A percentile compares a stretch with the other conserved stretches of the same genome.
phyloP scores from a whole-genome alignment of 1,140 invertebrate species.

The Eubasilissa regina region DNA sequence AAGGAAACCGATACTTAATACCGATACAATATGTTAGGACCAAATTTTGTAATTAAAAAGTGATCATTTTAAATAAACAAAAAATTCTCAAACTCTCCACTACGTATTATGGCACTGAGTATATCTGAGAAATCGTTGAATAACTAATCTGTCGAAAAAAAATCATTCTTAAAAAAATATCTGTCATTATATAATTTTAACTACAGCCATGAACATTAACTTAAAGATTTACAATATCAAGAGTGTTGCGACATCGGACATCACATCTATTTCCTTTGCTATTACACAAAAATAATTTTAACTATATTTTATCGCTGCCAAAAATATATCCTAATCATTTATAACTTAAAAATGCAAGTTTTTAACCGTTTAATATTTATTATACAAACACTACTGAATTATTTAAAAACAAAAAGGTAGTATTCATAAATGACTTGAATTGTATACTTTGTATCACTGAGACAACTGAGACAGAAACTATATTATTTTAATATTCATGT shows the following conservation, averaged over 20 bases:
- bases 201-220: too few relatives aligned
- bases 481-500: background rate
- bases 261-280: slow-evolving; percentile 11
- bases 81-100: too few relatives aligned
- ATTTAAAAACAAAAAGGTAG: background rate
- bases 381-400: background rate
- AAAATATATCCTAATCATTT: background rate
- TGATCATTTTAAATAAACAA: too few relatives aligned
- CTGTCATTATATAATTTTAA: too few relatives aligned
- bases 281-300: slow-evolving; percentile 10
- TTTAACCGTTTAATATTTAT: background rate
- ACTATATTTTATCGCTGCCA: background rate
- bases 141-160: too few relatives aligned
- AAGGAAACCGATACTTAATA: background rate
- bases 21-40: background rate
- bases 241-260: background rate
- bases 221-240: too few relatives aligned
- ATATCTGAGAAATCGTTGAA: too few relatives aligned
- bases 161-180: too few relatives aligned
- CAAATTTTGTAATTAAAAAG: background rate
- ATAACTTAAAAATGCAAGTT: slow-evolving; percentile 16
- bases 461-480: slow-evolving; percentile 10
- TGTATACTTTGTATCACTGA: slow-evolving; percentile 3
- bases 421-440: background rate
- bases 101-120: too few relatives aligned